These are phyloP conservation scores for Formica exsecta DNA, from an alignment of 1,140 invertebrate species.

Conservation along the genomic window DNA sequence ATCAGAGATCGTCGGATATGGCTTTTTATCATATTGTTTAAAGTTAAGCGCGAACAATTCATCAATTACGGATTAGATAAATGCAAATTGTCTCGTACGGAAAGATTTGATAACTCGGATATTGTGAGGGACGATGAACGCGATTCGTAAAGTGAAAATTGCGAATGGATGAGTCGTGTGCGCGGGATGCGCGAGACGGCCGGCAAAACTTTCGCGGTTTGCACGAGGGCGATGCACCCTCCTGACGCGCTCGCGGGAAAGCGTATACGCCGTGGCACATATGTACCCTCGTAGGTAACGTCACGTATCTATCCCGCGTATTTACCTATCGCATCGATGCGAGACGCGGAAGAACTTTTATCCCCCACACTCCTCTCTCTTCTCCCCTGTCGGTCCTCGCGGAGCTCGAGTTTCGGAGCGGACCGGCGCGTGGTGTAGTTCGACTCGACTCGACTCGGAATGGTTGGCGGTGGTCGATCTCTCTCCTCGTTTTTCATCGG, in stretches of 20 bases:
- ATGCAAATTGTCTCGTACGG: neutral
- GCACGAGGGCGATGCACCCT: constrained; percentile 40
- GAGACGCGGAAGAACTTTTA: constrained; percentile 66
- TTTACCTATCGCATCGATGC: constrained; percentile 74
- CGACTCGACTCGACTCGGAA: neutral
- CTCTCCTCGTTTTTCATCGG: constrained; percentile 81
- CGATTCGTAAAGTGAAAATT: constrained; percentile 45
- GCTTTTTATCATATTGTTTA: neutral
- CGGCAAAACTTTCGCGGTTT: constrained; percentile 61
- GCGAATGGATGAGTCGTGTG: constrained; percentile 20
- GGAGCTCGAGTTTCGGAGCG: constrained; percentile 62
- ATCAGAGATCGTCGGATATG: neutral
- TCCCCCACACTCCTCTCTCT: neutral
- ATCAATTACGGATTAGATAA: constrained; percentile 13
- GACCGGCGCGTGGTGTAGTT: constrained; percentile 25
- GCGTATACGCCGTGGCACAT: constrained; percentile 50
- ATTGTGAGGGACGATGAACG: constrained; percentile 5
- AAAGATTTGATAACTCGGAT: constrained; percentile 34
- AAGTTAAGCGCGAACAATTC: neutral
- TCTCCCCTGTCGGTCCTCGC: neutral
- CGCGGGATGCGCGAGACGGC: neutral
- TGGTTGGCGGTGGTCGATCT: constrained; percentile 69
- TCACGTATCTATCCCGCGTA: constrained; percentile 73
- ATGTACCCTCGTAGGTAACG: constrained; percentile 58
- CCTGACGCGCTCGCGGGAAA: constrained; percentile 27